Evolutionary conservation across 2,797 vertebrate species (phyloP), one percentile per base, ranked within the genome.

Genomic region (Melanotaenia nigrans): DNA sequence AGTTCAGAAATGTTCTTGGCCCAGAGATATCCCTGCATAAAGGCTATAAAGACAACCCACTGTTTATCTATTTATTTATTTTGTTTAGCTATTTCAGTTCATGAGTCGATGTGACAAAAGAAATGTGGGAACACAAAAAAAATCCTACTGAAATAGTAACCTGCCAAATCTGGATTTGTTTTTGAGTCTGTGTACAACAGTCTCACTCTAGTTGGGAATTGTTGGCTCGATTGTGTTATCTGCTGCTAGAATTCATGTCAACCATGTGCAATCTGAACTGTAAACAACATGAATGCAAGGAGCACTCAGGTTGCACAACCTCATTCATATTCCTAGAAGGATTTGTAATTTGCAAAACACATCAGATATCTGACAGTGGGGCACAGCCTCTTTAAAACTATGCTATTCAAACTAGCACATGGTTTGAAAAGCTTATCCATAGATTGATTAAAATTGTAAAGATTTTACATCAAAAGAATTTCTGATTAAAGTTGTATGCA

Each of bases 401-500:
- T 28, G 85, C 82, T 85, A 89, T 92, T 93, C 89, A 94, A 94
- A 90, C 82, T 89, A 89, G 87, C 85, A 88, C 59, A 79, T 78
- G 78, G 85, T 87, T 85, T 89, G 89, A 92, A 92, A 93, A 85
- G 85, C 87, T 82, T 82, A 83, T 92, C 90, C 82, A 82, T 92
- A 90, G 94, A 95, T 95, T 93, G 94, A 95, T 95, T 92, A 89
- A 90, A 91, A 70, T 73, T 85, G 80, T 94, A 94, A 94, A 94
- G 92, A 94, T 93, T 92, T 93, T 91, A 91, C 85, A 91, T 91
- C 90, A 91, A 84, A 88, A 85, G 86, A 60, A 63, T 32, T 45
- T 79, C 89, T 93, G 94, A 95, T 94, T 94, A 94, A 94, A 94
- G 82, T 87, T 25, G 54, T 67, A 66, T 54, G 74, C 88, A 83